Evolutionary conservation across 2,797 vertebrate genomes (phyloP).

Genomic region (Danio choprae): DNA sequence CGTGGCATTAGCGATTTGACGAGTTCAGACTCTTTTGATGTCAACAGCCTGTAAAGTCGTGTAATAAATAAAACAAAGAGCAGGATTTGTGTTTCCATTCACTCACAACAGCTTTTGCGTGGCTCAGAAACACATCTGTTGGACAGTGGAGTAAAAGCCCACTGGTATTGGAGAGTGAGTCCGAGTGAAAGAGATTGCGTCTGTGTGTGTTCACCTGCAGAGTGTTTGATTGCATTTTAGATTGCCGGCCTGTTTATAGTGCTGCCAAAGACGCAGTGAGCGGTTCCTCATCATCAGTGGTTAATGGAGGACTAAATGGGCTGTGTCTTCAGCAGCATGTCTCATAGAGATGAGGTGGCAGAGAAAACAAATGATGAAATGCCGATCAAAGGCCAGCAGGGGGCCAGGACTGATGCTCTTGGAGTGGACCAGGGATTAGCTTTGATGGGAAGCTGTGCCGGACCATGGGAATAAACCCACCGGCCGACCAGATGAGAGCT

Average conservation of each 20-base stretch:
- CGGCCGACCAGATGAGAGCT: constrained; percentile 22
- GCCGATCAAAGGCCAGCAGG: constrained; percentile 67
- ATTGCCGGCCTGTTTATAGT: constrained; percentile 47
- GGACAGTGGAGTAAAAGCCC: constrained; percentile 22
- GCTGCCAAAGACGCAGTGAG: constrained; percentile 57
- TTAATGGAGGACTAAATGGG: constrained; percentile 42
- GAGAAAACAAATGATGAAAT: constrained; percentile 66
- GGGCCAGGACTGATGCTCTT: constrained; percentile 65
- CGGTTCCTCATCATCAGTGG: constrained; percentile 50
- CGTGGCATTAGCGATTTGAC: constrained; percentile 38
- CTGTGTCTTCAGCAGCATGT: constrained; percentile 50
- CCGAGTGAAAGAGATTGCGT: constrained; percentile 41
- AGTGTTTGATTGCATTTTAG: constrained; percentile 59
- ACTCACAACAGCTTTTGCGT: constrained; percentile 36
- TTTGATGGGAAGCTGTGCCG: constrained; percentile 55
- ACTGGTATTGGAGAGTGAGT: constrained; percentile 31
- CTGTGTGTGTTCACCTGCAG: constrained; percentile 56
- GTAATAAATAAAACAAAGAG: constrained; percentile 58
- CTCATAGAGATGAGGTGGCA: constrained; percentile 55
- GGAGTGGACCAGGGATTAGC: constrained; percentile 59
- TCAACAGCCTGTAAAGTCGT: constrained; percentile 38
- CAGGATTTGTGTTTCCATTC: constrained; percentile 57
- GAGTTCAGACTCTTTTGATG: constrained; percentile 49
- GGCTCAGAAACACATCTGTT: constrained; percentile 41
- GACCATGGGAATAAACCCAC: constrained; percentile 37